Evolutionary conservation across 2,113 vertebrate genomes (phyloP).

Genomic region (Nibea coibor): DNA sequence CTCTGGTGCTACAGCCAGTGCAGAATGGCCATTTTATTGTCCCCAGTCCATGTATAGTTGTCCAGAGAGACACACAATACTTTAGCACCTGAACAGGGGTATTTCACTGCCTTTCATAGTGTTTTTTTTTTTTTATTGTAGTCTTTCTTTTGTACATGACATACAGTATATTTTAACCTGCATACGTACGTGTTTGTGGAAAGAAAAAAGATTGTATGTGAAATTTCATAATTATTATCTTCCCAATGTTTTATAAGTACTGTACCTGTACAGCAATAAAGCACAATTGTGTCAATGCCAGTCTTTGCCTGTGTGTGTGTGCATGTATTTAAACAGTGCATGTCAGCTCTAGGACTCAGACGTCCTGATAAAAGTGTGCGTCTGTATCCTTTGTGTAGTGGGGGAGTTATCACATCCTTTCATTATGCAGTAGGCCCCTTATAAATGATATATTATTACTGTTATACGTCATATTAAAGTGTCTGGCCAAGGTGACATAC

Average conservation of each 20-base stretch:
- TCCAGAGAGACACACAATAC: slow-evolving; percentile 52
- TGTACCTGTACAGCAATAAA: slow-evolving; percentile 88
- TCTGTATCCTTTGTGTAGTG: not conserved
- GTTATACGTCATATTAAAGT: not conserved
- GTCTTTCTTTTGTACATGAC: slow-evolving; percentile 77
- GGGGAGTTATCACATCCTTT: not conserved
- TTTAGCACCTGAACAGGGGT: slow-evolving; percentile 60
- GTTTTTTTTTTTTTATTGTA: slow-evolving; percentile 40
- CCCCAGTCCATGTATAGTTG: slow-evolving; percentile 53
- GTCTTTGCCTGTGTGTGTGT: slow-evolving; percentile 11
- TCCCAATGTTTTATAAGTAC: slow-evolving; percentile 85
- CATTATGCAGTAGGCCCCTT: not conserved
- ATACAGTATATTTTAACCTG: slow-evolving; percentile 75
- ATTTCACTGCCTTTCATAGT: slow-evolving; percentile 77
- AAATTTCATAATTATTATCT: slow-evolving; percentile 82
- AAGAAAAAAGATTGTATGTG: slow-evolving; percentile 76
- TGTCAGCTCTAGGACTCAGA: not conserved
- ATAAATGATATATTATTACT: not conserved
- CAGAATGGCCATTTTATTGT: slow-evolving; percentile 39
- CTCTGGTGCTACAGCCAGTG: slow-evolving; percentile 60
- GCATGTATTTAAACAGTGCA: not conserved
- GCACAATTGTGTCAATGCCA: slow-evolving; percentile 78
- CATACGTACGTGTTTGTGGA: slow-evolving; percentile 81
- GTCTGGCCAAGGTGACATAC: not conserved
- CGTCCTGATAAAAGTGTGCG: not conserved